Evolutionary conservation across 1,140 invertebrate genomes (phyloP).

Genomic region (Calliphora vicina): DNA sequence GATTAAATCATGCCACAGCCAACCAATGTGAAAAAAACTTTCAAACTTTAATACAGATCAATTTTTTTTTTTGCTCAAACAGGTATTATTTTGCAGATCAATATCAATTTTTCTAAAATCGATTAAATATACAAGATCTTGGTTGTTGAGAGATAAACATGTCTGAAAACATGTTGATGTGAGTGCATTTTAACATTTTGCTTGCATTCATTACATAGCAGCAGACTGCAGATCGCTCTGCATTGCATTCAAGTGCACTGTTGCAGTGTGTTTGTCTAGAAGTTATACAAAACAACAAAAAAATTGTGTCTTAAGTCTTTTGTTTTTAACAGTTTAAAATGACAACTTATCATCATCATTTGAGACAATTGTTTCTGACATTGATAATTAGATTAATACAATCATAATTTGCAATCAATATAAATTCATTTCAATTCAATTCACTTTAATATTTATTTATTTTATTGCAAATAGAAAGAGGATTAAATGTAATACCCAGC

Average conservation of each 20-base stretch:
- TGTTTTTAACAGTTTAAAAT: background rate
- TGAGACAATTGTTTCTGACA: background rate
- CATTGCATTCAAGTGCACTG: no score
- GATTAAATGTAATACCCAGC: no score
- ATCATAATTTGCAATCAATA: background rate
- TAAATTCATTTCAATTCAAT: background rate
- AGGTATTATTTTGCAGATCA: background rate
- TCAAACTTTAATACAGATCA: background rate
- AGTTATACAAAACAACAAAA: no score
- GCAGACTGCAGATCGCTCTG: no score
- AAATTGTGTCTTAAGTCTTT: background rate
- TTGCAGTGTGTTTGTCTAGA: no score
- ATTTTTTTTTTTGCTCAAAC: background rate
- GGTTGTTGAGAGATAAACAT: no score
- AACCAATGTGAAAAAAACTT: background rate
- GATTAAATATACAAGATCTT: constrained; percentile 1
- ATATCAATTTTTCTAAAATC: background rate
- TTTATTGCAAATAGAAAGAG: no score
- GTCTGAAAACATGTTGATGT: no score
- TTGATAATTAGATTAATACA: background rate
- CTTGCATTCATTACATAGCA: no score
- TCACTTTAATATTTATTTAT: background rate
- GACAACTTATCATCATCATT: background rate
- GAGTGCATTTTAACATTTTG: no score
- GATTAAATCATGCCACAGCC: background rate